These are phyloP conservation scores for Akabosia matsudoensis DNA, from an alignment of 1,140 invertebrate genomes.

Conservation along the genomic window DNA sequence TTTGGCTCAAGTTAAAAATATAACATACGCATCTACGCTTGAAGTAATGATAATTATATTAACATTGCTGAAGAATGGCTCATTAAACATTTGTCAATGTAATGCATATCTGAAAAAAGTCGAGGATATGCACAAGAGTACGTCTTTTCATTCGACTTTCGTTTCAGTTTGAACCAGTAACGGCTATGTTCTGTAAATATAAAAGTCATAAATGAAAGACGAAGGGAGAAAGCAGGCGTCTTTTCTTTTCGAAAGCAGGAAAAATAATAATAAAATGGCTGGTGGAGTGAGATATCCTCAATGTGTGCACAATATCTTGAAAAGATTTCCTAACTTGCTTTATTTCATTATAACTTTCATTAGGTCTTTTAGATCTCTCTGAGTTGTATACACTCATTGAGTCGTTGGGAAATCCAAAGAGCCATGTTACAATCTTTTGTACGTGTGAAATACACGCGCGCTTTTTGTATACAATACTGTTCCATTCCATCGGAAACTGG, in stretches of 20 bases:
- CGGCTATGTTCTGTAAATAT: too few relatives aligned
- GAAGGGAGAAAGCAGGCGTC: background rate
- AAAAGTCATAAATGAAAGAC: background rate
- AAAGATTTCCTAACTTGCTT: slow-evolving; percentile 2
- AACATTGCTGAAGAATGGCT: too few relatives aligned
- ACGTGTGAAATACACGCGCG: too few relatives aligned
- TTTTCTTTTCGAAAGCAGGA: background rate
- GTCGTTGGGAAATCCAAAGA: background rate
- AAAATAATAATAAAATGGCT: slow-evolving; percentile 9
- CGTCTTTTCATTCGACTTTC: background rate
- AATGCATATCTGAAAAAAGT: slow-evolving; percentile 1
- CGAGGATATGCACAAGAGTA: background rate
- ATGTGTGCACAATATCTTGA: slow-evolving; percentile 11
- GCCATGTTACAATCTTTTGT: too few relatives aligned
- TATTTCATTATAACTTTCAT: slow-evolving; percentile 19
- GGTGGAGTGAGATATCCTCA: slow-evolving; percentile 1
- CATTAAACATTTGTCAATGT: slow-evolving; percentile 18
- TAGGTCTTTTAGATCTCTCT: slow-evolving; percentile 3
- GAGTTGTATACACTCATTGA: background rate
- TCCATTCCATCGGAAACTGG: too few relatives aligned
- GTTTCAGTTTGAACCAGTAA: background rate
- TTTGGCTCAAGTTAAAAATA: too few relatives aligned
- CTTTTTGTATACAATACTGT: slow-evolving; percentile 18
- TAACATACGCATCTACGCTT: background rate
- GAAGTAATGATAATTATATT: too few relatives aligned